phyloP scores from a whole-genome alignment of 2,797 vertebrate genomes.

The Erethizon dorsatum region DNA sequence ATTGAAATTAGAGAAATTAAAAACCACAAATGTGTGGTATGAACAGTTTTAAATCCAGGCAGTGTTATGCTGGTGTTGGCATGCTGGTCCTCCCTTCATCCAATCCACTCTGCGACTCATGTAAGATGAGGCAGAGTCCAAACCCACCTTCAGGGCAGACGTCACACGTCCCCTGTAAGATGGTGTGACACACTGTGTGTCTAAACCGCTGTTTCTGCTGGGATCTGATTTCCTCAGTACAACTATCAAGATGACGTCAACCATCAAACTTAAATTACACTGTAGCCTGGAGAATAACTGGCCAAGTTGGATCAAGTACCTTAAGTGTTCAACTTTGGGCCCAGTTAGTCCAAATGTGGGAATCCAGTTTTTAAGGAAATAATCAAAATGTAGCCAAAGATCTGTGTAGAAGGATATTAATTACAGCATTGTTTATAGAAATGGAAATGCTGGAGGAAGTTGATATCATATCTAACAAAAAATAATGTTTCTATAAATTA shows the following conservation, averaged over 20 bases:
- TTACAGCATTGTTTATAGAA: constrained; percentile 26
- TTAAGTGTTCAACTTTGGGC: constrained; percentile 13
- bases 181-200: too few species aligned
- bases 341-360: constrained; percentile 3
- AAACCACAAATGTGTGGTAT: background rate
- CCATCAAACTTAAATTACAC: constrained; percentile 23
- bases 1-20: background rate
- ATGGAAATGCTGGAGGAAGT: rapidly evolving
- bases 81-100: background rate
- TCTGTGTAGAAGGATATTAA: background rate
- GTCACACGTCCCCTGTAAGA: too few species aligned
- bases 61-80: background rate
- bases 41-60: background rate
- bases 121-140: background rate
- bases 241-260: constrained; percentile 24
- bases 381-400: constrained; percentile 8
- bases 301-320: constrained; percentile 17
- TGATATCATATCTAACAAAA: background rate
- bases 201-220: too few species aligned
- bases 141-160: too few species aligned
- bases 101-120: too few species aligned
- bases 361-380: constrained; percentile 51
- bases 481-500: background rate
- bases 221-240: too few species aligned
- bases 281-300: constrained; percentile 13